Evolutionary conservation across 2,797 vertebrate genomes (phyloP).

Genomic region (Sandelia bainsii): DNA sequence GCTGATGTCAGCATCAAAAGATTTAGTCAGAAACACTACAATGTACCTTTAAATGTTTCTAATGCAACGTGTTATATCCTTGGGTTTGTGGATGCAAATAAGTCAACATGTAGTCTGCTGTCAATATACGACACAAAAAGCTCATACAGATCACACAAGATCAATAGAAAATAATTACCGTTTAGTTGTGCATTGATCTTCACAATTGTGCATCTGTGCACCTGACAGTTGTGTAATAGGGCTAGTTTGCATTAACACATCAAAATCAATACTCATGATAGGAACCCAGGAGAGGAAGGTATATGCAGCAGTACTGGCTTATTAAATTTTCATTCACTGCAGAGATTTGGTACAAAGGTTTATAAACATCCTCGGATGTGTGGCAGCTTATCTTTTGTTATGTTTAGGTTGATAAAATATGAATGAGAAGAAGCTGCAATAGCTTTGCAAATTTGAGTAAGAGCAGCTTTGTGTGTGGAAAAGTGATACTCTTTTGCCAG

Average conservation of each 20-base stretch:
- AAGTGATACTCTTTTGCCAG: background rate
- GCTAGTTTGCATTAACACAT: constrained; percentile 42
- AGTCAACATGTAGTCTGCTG: background rate
- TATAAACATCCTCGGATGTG: constrained; percentile 20
- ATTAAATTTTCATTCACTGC: constrained; percentile 46
- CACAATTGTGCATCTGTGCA: background rate
- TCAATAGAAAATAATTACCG: constrained; percentile 2
- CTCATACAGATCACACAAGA: background rate
- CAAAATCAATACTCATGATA: constrained; percentile 57
- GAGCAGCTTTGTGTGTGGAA: constrained; percentile 1
- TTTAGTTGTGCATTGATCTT: constrained; percentile 15
- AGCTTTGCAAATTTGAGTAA: background rate
- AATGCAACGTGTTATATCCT: background rate
- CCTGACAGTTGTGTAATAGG: constrained; percentile 15
- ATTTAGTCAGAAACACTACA: background rate
- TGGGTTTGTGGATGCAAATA: constrained; percentile 1
- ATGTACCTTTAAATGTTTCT: background rate
- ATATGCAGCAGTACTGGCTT: constrained; percentile 19
- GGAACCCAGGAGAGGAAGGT: constrained; percentile 34
- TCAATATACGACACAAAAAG: background rate
- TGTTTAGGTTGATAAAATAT: constrained; percentile 38
- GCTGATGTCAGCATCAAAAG: background rate
- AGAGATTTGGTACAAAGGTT: constrained; percentile 23
- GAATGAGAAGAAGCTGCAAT: constrained; percentile 17
- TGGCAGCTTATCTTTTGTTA: constrained; percentile 20